Conservation (phyloP, 2,888 invertebrate species). For the Agrotis segetum region DNA sequence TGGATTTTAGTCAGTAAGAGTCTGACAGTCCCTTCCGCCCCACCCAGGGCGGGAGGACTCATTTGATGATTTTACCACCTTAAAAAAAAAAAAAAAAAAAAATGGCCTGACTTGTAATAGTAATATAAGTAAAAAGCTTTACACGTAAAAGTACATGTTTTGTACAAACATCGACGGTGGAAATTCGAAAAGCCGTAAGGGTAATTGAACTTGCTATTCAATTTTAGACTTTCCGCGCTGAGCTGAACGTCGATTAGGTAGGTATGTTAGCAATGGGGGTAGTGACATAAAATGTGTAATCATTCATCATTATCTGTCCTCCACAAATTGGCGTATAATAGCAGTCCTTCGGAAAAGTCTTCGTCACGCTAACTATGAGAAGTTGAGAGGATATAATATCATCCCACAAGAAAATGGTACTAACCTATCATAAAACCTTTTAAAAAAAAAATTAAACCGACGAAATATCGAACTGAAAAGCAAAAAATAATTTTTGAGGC, state of each 20-base stretch:
- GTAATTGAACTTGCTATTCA: background rate
- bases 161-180: background rate
- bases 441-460: too few species aligned
- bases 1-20: too few species aligned
- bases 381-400: constrained; percentile 39
- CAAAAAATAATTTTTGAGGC: too few species aligned
- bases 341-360: constrained; percentile 18
- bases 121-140: constrained; percentile 4
- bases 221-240: background rate
- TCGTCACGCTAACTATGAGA: constrained; percentile 49
- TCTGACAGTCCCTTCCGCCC: too few species aligned
- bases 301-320: constrained; percentile 47
- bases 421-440: too few species aligned
- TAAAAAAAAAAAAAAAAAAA: too few species aligned
- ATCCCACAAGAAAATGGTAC: constrained; percentile 31
- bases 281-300: constrained; percentile 6
- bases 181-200: background rate
- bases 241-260: background rate
- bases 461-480: too few species aligned
- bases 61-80: too few species aligned
- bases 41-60: too few species aligned
- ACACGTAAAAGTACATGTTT: background rate
- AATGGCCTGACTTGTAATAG: background rate
- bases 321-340: constrained; percentile 31
- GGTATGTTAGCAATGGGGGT: background rate